Base-by-base conservation (phyloP, 2,888 invertebrate species). In the Drosophila anceps region DNA sequence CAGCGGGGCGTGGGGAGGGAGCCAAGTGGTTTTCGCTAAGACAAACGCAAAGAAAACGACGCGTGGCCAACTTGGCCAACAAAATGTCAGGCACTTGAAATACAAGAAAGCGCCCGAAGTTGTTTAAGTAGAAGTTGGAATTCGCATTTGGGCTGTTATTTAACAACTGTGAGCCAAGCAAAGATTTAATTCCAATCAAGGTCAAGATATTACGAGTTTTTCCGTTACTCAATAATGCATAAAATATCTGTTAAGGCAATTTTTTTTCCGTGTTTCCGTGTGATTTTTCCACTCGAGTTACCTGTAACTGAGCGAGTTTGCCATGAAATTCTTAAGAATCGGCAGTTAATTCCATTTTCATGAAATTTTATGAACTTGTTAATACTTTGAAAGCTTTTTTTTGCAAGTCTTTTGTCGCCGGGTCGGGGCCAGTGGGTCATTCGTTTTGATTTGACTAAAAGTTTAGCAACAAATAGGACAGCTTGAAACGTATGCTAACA, bases 311-410 rank as follows among this genome's bases (percentile, higher is more conserved):
- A 48, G 53, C n/a, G 37, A 39, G 15, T 39, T 55, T 39, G 51
- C 48, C 43, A 20, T 39, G 54, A 63, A 79, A 61, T 64, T 57
- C n/a, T 57, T 54, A 54, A 65, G 62, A 59, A 29, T 18, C 63
- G 60, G 35, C 39, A 63, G 66, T 66, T 69, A 62, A 80, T 72
- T 69, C 60, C 66, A 79, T 75, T 69, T 69, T 64, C 62, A 60
- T 43, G 44, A 44, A 57, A 62, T 70, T 77, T 87, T 79, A 69
- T 77, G 62, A 82, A 82, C 83, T 88, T 82, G 69, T 64, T 75
- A 88, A 84, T 88, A 76, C 81, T 85, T 85, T 78, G 54, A 86
- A 84, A 84, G 88, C 79, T 73, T 88, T 76, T 57, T 59, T 70
- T 70, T 70, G 51, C 35, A 66, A 63, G 57, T 62, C 51, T 54